These are phyloP conservation scores for Pollenia griseotomentosa DNA, from an alignment of 2,888 invertebrate species.

Conservation along the genomic window DNA sequence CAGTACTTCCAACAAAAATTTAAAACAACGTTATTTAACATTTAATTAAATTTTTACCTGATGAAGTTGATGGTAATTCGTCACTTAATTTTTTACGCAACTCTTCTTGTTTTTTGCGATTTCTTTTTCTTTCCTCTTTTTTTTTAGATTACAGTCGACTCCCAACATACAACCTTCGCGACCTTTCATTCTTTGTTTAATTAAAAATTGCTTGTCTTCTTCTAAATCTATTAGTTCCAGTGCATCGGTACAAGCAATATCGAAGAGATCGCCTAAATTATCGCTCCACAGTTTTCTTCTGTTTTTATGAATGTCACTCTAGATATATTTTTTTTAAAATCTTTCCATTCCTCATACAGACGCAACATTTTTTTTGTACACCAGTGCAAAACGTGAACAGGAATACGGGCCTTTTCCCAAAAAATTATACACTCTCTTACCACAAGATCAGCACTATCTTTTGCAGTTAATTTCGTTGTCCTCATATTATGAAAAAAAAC, in stretches of 20 bases:
- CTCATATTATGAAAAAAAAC: constrained; percentile 3
- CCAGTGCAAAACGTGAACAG: not conserved
- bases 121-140: not conserved
- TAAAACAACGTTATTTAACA: no score
- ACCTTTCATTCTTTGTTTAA: not conserved
- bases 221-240: not conserved
- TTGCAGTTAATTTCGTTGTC: not conserved
- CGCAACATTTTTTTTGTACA: not conserved
- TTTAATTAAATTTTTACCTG: no score
- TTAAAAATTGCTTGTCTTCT: not conserved
- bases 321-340: not conserved
- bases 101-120: not conserved
- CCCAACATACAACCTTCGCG: not conserved
- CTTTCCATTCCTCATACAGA: not conserved
- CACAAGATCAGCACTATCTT: not conserved
- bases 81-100: no score
- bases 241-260: no score
- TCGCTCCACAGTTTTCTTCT: no score
- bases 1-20: not conserved
- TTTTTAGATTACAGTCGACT: not conserved
- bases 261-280: no score
- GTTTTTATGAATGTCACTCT: not conserved
- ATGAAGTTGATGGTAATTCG: no score
- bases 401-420: constrained; percentile 3
- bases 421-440: not conserved